Percentiles rank a stretch among this genome's conserved stretches.
phyloP scores from a whole-genome alignment of 2,113 vertebrate species.

The Condylura cristata region DNA sequence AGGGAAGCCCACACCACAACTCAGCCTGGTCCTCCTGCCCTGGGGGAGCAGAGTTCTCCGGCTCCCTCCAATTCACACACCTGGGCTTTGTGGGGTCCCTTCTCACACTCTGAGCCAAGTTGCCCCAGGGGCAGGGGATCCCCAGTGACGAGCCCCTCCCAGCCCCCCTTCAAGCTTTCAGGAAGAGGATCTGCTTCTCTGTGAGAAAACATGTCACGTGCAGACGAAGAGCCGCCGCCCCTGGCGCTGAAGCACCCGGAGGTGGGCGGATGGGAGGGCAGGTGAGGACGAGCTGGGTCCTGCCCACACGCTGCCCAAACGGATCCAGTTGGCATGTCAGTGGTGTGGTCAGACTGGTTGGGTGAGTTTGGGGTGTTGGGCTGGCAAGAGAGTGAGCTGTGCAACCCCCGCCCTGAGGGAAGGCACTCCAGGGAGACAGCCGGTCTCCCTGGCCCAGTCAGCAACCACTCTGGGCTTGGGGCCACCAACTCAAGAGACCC shows the following conservation, averaged over 20 bases:
- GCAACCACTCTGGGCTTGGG: background rate
- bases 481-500: background rate
- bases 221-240: background rate
- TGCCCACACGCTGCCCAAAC: background rate
- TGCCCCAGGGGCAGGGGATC: background rate
- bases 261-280: background rate
- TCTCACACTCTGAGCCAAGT: background rate
- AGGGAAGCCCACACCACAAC: background rate
- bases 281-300: slow-evolving; percentile 59
- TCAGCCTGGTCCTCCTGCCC: background rate
- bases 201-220: background rate
- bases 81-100: background rate
- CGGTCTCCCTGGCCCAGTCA: background rate
- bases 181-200: background rate
- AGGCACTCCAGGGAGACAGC: background rate
- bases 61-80: rapidly evolving
- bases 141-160: background rate
- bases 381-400: background rate
- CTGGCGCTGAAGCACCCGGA: background rate
- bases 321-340: slow-evolving; percentile 51
- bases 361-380: slow-evolving; percentile 52
- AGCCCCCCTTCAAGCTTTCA: background rate
- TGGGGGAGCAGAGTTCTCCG: background rate
- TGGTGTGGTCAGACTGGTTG: slow-evolving; percentile 65
- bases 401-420: background rate